Conservation (phyloP, 2,888 invertebrate genomes). For the Coecobrya sp. region DNA sequence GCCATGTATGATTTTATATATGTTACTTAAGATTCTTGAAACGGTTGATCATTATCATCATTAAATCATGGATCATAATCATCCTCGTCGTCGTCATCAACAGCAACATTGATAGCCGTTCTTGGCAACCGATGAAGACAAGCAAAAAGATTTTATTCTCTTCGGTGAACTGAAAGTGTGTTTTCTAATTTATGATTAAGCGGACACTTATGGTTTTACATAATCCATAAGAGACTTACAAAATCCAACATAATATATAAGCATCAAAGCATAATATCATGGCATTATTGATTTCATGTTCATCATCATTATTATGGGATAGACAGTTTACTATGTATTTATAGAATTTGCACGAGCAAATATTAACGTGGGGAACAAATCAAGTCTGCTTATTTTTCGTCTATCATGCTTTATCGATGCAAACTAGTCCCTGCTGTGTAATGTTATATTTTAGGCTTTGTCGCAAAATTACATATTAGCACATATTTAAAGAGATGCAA, state of each 20-base stretch:
- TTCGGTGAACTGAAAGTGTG: not conserved
- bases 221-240: not conserved
- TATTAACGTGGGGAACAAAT: too few species aligned
- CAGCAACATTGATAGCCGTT: slow-evolving; percentile 43
- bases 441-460: too few species aligned
- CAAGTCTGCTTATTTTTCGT: too few species aligned
- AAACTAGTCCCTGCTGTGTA: too few species aligned
- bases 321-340: too few species aligned
- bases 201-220: slow-evolving; percentile 1
- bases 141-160: slow-evolving; percentile 13
- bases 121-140: slow-evolving; percentile 39
- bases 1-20: not conserved
- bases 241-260: not conserved
- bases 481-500: too few species aligned
- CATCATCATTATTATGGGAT: too few species aligned
- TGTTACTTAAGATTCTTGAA: not conserved
- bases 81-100: slow-evolving; percentile 1
- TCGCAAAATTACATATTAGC: too few species aligned
- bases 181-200: not conserved
- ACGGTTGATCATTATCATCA: slow-evolving; percentile 62
- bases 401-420: too few species aligned
- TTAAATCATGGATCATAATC: slow-evolving; percentile 67
- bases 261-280: too few species aligned
- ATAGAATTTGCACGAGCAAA: too few species aligned
- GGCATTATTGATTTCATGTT: too few species aligned